Evolutionary conservation across 2,113 vertebrate species (phyloP).

Genomic region (Xiphophorus maculatus): DNA sequence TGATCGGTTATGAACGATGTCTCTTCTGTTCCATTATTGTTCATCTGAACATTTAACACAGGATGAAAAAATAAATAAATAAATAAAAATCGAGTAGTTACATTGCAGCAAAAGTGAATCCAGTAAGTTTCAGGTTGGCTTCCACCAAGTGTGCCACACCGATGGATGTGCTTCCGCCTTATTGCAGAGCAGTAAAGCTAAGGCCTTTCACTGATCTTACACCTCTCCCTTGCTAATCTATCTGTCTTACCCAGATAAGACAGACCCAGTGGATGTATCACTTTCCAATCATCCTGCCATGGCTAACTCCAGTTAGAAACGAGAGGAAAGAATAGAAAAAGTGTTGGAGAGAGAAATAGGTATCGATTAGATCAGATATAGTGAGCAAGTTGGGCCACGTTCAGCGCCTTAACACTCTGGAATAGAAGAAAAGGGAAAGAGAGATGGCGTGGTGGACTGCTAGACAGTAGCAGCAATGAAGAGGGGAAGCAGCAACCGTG

Average conservation of each 20-base stretch:
- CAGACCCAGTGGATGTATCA: slow-evolving; percentile 44
- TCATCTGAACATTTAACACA: slow-evolving; percentile 24
- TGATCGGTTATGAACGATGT: slow-evolving; percentile 22
- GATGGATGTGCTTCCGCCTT: slow-evolving; percentile 58
- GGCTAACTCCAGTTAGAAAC: slow-evolving; percentile 39
- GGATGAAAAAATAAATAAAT: slow-evolving; percentile 1
- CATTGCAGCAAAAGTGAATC: slow-evolving; percentile 7
- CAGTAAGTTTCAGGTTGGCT: slow-evolving; percentile 35
- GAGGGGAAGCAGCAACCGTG: slow-evolving; percentile 1
- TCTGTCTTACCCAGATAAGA: slow-evolving; percentile 55
- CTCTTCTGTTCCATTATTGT: slow-evolving; percentile 33
- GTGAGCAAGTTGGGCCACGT: slow-evolving; percentile 46
- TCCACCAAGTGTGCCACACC: slow-evolving; percentile 30
- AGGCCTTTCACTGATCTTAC: slow-evolving; percentile 35
- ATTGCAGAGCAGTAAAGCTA: slow-evolving; percentile 24
- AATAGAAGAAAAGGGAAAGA: slow-evolving; percentile 38
- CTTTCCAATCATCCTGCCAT: slow-evolving; percentile 64
- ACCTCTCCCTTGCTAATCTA: slow-evolving; percentile 38
- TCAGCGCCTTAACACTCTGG: slow-evolving; percentile 57
- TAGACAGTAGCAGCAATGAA: slow-evolving; percentile 26
- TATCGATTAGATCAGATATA: slow-evolving; percentile 71
- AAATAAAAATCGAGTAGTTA: slow-evolving; percentile 2
- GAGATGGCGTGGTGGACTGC: slow-evolving; percentile 43
- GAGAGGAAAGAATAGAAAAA: slow-evolving; percentile 38
- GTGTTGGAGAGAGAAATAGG: slow-evolving; percentile 52